Percentiles rank a stretch among this genome's conserved stretches.
Conservation (phyloP, 2,113 vertebrate genomes). For the Electrona antarctica region DNA sequence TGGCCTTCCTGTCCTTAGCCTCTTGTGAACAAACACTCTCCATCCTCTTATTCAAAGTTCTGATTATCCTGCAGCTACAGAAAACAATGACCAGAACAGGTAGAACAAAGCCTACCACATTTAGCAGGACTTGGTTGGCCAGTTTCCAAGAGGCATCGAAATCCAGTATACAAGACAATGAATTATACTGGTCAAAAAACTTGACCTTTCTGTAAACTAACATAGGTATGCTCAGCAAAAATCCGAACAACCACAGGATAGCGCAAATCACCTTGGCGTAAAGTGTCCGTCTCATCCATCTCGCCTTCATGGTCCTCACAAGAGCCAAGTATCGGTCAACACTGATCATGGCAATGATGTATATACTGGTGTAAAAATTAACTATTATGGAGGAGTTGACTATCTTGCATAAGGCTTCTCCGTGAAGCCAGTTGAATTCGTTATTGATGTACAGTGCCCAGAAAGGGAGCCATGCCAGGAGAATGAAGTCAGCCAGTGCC, state of each 20-base stretch:
- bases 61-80: constrained; percentile 82
- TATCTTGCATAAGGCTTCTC: constrained; percentile 83
- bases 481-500: constrained; percentile 84
- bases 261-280: constrained; percentile 84
- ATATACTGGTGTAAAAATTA: constrained; percentile 89
- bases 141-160: constrained; percentile 78
- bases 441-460: constrained; percentile 87
- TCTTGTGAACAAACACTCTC: constrained; percentile 71
- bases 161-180: constrained; percentile 70
- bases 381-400: constrained; percentile 79
- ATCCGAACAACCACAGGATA: constrained; percentile 81
- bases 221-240: constrained; percentile 79
- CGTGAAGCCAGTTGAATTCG: constrained; percentile 85
- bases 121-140: constrained; percentile 79
- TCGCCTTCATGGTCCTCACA: constrained; percentile 86
- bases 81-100: constrained; percentile 82
- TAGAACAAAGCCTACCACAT: constrained; percentile 82
- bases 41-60: constrained; percentile 71
- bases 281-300: constrained; percentile 76
- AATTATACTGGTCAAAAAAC: constrained; percentile 27
- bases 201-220: constrained; percentile 75
- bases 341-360: constrained; percentile 88
- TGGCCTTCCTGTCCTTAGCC: constrained; percentile 82
- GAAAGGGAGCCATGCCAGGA: constrained; percentile 86
- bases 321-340: constrained; percentile 91